Conservation (phyloP, 2,797 vertebrate species). For the Macropodus opercularis region DNA sequence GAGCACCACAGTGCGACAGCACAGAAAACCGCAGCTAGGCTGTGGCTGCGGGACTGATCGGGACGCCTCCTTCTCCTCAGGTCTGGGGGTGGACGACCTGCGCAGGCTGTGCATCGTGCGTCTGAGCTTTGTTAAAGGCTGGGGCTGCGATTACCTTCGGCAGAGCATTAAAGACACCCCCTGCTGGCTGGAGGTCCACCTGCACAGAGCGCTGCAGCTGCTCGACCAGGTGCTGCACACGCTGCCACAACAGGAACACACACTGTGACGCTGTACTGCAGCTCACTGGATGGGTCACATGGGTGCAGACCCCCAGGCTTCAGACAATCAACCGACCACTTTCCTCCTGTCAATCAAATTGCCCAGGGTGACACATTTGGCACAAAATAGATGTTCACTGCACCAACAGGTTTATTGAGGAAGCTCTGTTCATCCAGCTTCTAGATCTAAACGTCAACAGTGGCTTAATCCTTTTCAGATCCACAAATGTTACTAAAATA, state of each 20-base stretch:
- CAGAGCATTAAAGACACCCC: slow-evolving; percentile 87
- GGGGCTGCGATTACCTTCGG: slow-evolving; percentile 85
- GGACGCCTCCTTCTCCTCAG: slow-evolving; percentile 58
- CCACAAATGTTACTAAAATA: too few relatives aligned
- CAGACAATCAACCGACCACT: slow-evolving; percentile 40
- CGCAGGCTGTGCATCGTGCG: slow-evolving; percentile 82
- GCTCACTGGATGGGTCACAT: slow-evolving; percentile 11
- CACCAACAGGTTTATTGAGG: too few relatives aligned
- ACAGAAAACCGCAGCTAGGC: too few relatives aligned
- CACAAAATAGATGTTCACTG: too few relatives aligned
- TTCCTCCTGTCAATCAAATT: slow-evolving; percentile 14
- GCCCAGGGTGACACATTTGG: not conserved
- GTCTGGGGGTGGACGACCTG: slow-evolving; percentile 84
- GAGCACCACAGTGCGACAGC: too few relatives aligned
- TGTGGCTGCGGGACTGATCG: too few relatives aligned
- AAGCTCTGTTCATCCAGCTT: not conserved
- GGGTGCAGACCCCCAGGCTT: slow-evolving; percentile 4
- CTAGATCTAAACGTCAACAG: too few relatives aligned
- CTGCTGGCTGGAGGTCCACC: slow-evolving; percentile 86
- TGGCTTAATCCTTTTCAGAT: too few relatives aligned
- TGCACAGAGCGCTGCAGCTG: slow-evolving; percentile 84
- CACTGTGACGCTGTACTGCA: slow-evolving; percentile 25
- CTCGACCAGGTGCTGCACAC: slow-evolving; percentile 85
- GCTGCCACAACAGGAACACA: slow-evolving; percentile 70
- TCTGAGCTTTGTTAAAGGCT: slow-evolving; percentile 87